Conservation (phyloP, 2,113 vertebrate genomes). For the Dicrurus megarhynchus region DNA sequence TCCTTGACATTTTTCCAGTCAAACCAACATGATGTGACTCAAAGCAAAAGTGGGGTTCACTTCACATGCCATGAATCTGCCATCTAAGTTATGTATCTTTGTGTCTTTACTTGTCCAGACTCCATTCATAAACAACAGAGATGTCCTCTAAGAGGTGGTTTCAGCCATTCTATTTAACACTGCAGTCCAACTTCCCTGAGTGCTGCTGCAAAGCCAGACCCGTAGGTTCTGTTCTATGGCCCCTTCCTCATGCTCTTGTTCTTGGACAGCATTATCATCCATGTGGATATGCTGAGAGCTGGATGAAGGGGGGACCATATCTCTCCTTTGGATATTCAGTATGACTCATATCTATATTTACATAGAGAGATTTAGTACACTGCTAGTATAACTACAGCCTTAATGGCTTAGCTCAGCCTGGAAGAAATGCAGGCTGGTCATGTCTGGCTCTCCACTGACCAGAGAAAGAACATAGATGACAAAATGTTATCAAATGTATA, state of each 20-base stretch:
- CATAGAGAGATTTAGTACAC: not conserved
- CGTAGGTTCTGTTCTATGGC: not conserved
- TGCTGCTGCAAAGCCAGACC: not conserved
- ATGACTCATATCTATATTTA: not conserved
- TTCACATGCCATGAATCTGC: not conserved
- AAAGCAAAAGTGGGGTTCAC: not conserved
- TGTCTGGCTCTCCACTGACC: not conserved
- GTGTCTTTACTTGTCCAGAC: not conserved
- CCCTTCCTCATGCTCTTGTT: not conserved
- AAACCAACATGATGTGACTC: not conserved
- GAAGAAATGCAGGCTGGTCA: not conserved
- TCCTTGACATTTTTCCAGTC: not conserved
- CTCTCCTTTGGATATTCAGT: not conserved
- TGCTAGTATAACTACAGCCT: not conserved
- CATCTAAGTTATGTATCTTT: not conserved
- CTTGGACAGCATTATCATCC: not conserved
- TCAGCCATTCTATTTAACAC: not conserved
- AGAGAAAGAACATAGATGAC: not conserved
- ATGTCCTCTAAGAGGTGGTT: not conserved
- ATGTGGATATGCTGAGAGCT: not conserved
- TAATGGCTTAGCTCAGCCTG: not conserved
- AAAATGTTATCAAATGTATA: not conserved
- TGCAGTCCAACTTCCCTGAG: not conserved
- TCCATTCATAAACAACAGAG: not conserved
- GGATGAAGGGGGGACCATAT: not conserved